Base-by-base conservation (phyloP, 2,113 vertebrate genomes). In the Benthochromis sp. region DNA sequence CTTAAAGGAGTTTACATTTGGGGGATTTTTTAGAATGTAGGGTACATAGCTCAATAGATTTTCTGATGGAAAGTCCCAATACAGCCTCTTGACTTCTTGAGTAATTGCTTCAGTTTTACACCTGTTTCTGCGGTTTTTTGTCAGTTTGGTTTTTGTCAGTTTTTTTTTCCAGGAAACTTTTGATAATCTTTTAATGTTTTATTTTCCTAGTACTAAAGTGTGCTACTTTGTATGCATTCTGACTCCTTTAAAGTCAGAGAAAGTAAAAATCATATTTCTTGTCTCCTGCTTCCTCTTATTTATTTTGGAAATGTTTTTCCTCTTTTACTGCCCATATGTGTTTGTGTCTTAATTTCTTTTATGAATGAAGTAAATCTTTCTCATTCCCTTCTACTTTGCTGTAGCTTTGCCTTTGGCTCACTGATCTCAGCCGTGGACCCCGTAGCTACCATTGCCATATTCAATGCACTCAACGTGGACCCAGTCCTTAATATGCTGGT, bases 401-500 rank as follows among this genome's bases (percentile, higher is more conserved):
- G 5, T 91, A 99, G 99, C 89, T 99, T 99, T 95, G 99, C 98
- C 0, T 99, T 99, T 4, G 99, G 99, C 81, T 99, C 98, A 36
- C 95, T 99, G n/a, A 99, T 99, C 94, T 99, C 98, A 13, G 99
- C 99, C 1, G 99, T 99, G 36, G 99, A 99, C 81, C 99, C 99
- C 0, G 99, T 99, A 53, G 99, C 99, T 34, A 99, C 99, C 40
- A 99, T 99, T 59, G 99, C 99, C 38, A 99, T 99, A 95, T 99
- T 99, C 94, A 99, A 99, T 16, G 99, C 99, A 2, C 98, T 99
- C 45, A 99, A 99, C 3, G 98, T 99, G 91, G 98, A 99, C 95
- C 99, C 99, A 0, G 99, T 99, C 59, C 98, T 99, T 59, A 98
- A 99, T 94, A 99, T 99, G 99, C 88, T 99, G 96, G 99, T 99